Base-by-base conservation (phyloP, 2,888 invertebrate genomes). In the Rhopalosiphum nymphaeae region DNA sequence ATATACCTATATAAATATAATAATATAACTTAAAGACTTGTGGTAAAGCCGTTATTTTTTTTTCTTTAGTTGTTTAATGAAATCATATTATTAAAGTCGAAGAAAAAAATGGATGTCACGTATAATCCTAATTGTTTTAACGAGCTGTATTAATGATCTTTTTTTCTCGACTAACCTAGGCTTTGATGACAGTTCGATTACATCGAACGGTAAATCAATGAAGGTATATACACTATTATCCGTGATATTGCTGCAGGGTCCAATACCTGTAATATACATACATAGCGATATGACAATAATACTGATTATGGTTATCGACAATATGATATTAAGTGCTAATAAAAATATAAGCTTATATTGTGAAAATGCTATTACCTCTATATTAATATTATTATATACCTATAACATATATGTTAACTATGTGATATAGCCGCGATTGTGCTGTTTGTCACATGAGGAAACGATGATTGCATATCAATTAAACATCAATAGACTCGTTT, bases 121-220 rank as follows among this genome's bases (percentile, higher is more conserved):
- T 91, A 91, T 85, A 85, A 91, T 91, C 2, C 85, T 85, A 91
- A 91, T 91, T 57, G 91, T 91, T 85, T 85, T 91, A 85, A 91
- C 91, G n/a, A 85, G 56, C 42, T 56, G 29, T 91, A 56, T 90
- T 84, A 91, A 42, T 91, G 44, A 91, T 91, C 26, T 78, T 49
- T 67, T 90, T 90, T 36, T 29, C 84, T 42, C 16, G 42, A 9
- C 29, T 84, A 84, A 56, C 91, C 57, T 61, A 86, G 86, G 85
- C 46, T 61, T 87, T 61, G 91, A 86, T 46, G 13, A 13, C 56
- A 91, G 91, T 61, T 36, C 36, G 86, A 92, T 92, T 87, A 44
- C 26, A 46, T 86, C n/a, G 61, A 86, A 92, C 91, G 61, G 85
- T 92, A 92, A 49, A 92, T 86, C 56, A 3, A 57, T 91, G n/a